Evolutionary conservation across 1,140 invertebrate genomes (phyloP), one percentile per base, ranked within the genome.

Genomic region (Alviniconcha marisindica): DNA sequence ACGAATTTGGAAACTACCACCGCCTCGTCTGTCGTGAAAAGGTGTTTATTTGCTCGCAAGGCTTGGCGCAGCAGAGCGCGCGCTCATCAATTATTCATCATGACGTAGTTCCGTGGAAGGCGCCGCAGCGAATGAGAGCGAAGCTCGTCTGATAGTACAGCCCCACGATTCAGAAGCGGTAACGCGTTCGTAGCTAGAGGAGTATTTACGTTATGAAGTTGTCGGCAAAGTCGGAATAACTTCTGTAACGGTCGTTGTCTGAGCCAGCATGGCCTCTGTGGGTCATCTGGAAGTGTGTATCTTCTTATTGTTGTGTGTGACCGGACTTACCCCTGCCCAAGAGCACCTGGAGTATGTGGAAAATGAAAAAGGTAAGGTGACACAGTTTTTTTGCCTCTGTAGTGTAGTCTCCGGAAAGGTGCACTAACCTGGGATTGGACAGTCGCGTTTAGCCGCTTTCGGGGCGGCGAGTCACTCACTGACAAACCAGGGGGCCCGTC

Each of bases 51-150:
- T 73, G 38, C 69, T 73, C 21, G 69, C 69, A 5, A 33, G 69
- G 69, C 69, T 12, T 36, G 31, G 69, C 69, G 33, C 69, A n/a
- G n/a, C n/a, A 69, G 31, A 73, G 69, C 69, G 69, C 69, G 69
- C 69, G 69, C 69, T 73, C 33, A 73, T 73, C 69, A 73, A 73
- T 73, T 73, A 73, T 73, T 73, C 69, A 73, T 73, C 31, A 36
- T 73, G 69, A 73, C 69, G 69, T 73, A 73, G 28, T 73, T 73
- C 69, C 69, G n/a, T 73, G 28, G 69, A 31, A 1, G 5, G n/a
- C 28, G 69, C 4, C 33, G 28, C 14, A 36, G 69, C 69, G 69
- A 73, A 33, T 73, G 12, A 7, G 31, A 4, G 38, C 31, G 31
- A 36, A 28, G 69, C 28, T 18, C 10, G 69, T 21, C 28, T 36